A percentile compares a stretch with the other conserved stretches of the same genome.
phyloP scores from a whole-genome alignment of 92 coral and sea anemone species.

The Porites lobata region DNA sequence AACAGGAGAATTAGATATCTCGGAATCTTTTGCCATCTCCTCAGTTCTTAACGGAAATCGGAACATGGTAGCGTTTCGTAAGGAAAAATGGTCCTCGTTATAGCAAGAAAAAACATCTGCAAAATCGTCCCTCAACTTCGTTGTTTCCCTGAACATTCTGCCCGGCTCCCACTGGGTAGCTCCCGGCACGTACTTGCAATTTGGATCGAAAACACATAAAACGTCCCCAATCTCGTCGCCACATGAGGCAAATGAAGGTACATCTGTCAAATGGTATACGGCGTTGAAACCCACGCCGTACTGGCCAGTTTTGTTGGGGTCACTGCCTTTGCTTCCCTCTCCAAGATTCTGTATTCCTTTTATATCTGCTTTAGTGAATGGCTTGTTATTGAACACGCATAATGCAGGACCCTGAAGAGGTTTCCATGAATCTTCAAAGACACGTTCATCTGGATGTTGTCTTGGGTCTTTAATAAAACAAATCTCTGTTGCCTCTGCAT shows the following conservation, averaged over 20 bases:
- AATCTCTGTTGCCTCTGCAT: too few species aligned
- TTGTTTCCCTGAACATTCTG: slow-evolving; percentile 43
- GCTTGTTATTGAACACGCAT: slow-evolving; percentile 86
- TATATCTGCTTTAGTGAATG: slow-evolving; percentile 77
- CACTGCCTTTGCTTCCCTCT: slow-evolving; percentile 86
- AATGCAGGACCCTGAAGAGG: slow-evolving; percentile 93
- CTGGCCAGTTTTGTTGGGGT: slow-evolving; percentile 95
- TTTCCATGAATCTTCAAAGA: slow-evolving; percentile 59
- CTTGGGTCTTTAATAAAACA: too few species aligned
- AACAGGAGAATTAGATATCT: slow-evolving; percentile 37
- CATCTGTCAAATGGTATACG: slow-evolving; percentile 93
- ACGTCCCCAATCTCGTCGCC: slow-evolving; percentile 84
- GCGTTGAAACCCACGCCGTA: slow-evolving; percentile 95
- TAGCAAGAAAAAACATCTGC: slow-evolving; percentile 80
- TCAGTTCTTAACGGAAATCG: slow-evolving; percentile 77
- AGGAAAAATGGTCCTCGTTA: slow-evolving; percentile 63
- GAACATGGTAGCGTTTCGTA: slow-evolving; percentile 80
- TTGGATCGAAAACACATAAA: slow-evolving; percentile 90
- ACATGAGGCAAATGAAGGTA: slow-evolving; percentile 81
- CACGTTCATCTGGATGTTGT: too few species aligned
- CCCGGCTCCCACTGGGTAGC: slow-evolving; percentile 79
- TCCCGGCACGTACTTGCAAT: slow-evolving; percentile 74
- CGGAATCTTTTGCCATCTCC: slow-evolving; percentile 48
- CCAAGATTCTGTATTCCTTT: slow-evolving; percentile 92
- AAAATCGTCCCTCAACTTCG: slow-evolving; percentile 38